Base-by-base conservation (phyloP, 2,797 vertebrate genomes). In the Orestias chungarensis region DNA sequence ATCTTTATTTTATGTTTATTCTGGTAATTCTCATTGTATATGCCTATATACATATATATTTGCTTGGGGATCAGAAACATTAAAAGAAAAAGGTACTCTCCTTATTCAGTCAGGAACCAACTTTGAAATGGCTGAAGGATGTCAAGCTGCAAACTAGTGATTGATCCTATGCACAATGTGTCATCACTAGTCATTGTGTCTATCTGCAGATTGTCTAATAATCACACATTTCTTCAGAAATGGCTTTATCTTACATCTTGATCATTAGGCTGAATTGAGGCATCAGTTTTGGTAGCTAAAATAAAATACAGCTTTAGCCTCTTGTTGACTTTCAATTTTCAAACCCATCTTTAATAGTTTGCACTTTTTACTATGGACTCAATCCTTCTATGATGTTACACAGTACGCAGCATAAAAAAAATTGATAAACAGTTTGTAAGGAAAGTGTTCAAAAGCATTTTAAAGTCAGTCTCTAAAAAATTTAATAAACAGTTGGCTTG, bases 51-150 rank as follows among this genome's bases (percentile, higher is more conserved):
- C 27, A 25, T 52, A 11, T 25, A 12, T 15, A 33, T 55, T 31
- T 29, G 7, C 27, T 18, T 55, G 27, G 3, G 7, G 54, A 57
- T 33, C 31, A 18, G 15, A 57, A 33, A 57, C 54, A 9, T 31
- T 20, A 10, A 29, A 57, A 20, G 4, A 6, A 33, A 33, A 57
- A 33, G 17, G 20, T 15, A 33, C 1, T 6, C 54, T 44, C 78
- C 76, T 44, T 66, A 72, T 50, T 66, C 67, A 64, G 76, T 85
- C 82, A 67, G 12, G 55, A 70, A 69, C 66, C 10, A 64, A 23
- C 15, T 84, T 83, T 80, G 65, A 88, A 87, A 88, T 75, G 75
- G 82, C 82, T 68, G 79, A 49, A 81, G 71, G 80, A 79, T 57
- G 76, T 62, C 79, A 15, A 9, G 27, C 70, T 44, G 74, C 55